Evolutionary conservation across 1,140 invertebrate species (phyloP).

Genomic region (Polyergus mexicanus): DNA sequence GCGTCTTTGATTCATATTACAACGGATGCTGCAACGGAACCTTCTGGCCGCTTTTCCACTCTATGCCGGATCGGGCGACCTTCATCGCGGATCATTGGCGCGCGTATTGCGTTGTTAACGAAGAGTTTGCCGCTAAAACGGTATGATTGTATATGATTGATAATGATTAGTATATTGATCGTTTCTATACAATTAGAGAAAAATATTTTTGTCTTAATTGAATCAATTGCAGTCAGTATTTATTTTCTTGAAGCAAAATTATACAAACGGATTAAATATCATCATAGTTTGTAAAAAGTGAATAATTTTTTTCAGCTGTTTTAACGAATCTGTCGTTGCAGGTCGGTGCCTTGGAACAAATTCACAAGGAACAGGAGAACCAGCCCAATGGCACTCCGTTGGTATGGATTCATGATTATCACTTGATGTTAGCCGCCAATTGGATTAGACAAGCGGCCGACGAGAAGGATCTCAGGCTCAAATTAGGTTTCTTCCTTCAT

Average conservation of each 20-base stretch:
- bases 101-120: constrained; percentile 93
- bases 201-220: background rate
- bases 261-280: background rate
- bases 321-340: constrained; percentile 43
- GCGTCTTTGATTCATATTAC: constrained; percentile 94
- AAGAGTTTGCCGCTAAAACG: constrained; percentile 93
- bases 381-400: constrained; percentile 89
- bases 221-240: background rate
- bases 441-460: constrained; percentile 94
- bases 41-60: constrained; percentile 97
- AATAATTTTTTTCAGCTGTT: background rate
- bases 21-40: constrained; percentile 97
- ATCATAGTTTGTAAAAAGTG: background rate
- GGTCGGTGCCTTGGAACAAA: constrained; percentile 89
- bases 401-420: constrained; percentile 97
- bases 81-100: constrained; percentile 94
- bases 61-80: constrained; percentile 93
- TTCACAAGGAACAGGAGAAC: constrained; percentile 88
- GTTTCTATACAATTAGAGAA: background rate
- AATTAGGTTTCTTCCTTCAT: constrained; percentile 96
- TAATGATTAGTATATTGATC: background rate
- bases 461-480: constrained; percentile 92
- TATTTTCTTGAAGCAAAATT: background rate
- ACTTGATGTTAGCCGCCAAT: constrained; percentile 95
- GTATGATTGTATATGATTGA: constrained; percentile 81